These are phyloP conservation scores for Dufourea novaeangliae DNA, from an alignment of 1,140 invertebrate genomes.

Conservation along the genomic window DNA sequence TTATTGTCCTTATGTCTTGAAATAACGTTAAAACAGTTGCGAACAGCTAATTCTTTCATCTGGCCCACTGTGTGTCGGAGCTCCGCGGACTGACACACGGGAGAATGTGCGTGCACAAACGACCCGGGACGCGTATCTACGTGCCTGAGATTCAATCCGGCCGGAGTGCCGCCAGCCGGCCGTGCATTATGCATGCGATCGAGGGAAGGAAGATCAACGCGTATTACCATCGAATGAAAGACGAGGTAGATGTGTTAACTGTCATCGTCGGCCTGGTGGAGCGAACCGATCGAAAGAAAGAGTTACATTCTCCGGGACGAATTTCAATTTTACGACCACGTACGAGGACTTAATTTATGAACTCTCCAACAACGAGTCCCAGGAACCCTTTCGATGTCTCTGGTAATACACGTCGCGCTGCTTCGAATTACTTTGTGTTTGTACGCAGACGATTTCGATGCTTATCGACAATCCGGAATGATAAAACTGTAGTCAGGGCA, in stretches of 20 bases:
- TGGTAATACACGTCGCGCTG: background rate
- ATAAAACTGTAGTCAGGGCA: too few relatives aligned
- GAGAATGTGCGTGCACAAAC: conserved; percentile 5
- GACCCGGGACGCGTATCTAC: background rate
- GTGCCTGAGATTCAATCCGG: conserved; percentile 28
- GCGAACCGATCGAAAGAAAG: background rate
- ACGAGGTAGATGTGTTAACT: conserved; percentile 27
- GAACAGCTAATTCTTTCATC: too few relatives aligned
- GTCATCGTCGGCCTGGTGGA: conserved; percentile 14
- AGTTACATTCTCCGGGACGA: conserved; percentile 9
- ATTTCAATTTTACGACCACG: conserved; percentile 42
- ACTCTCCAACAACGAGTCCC: background rate
- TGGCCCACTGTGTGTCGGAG: too few relatives aligned
- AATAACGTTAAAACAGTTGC: too few relatives aligned
- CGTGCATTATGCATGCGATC: conserved; percentile 52
- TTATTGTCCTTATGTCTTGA: too few relatives aligned
- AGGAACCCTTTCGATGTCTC: background rate
- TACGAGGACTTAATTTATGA: conserved; percentile 19
- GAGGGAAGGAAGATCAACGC: background rate
- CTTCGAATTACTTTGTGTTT: background rate
- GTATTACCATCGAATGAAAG: conserved; percentile 41
- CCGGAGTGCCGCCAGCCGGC: background rate
- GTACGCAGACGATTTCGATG: background rate
- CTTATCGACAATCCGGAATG: background rate
- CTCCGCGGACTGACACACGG: too few relatives aligned